phyloP scores from a whole-genome alignment of 2,113 vertebrate genomes.

The Suricata suricatta region DNA sequence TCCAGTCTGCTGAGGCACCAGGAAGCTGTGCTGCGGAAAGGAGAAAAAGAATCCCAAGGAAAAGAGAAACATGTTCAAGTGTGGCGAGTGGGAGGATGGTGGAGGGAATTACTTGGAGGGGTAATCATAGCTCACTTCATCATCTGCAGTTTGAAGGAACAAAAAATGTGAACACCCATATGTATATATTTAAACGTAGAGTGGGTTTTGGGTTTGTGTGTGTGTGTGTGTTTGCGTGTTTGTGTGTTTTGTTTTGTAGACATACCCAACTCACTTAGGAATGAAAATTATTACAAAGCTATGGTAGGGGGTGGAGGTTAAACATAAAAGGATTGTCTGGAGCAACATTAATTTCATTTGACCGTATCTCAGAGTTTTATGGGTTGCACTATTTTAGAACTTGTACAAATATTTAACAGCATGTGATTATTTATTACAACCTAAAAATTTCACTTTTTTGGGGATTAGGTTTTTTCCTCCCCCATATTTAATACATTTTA shows the following conservation, averaged over 20 bases:
- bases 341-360: background rate
- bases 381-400: background rate
- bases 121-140: conserved; percentile 53
- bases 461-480: background rate
- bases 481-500: conserved; percentile 7
- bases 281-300: conserved; percentile 54
- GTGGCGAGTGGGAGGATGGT: background rate
- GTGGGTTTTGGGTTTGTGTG: background rate
- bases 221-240: background rate
- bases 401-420: conserved; percentile 15
- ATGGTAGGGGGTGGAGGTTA: conserved; percentile 2
- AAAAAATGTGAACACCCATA: conserved; percentile 17
- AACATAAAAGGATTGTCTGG: background rate
- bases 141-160: conserved; percentile 16
- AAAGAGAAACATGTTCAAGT: background rate
- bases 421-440: conserved; percentile 36
- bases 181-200: conserved; percentile 48
- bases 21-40: background rate
- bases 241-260: background rate
- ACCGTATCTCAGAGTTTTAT: background rate
- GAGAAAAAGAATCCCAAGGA: conserved; percentile 3
- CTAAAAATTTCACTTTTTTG: conserved; percentile 50
- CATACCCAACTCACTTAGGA: conserved; percentile 23
- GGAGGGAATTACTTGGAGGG: conserved; percentile 57
- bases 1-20: conserved; percentile 24